Evolutionary conservation across 2,797 vertebrate species (phyloP), one percentile per base, ranked within the genome.

Genomic region (Sardinella longiceps): DNA sequence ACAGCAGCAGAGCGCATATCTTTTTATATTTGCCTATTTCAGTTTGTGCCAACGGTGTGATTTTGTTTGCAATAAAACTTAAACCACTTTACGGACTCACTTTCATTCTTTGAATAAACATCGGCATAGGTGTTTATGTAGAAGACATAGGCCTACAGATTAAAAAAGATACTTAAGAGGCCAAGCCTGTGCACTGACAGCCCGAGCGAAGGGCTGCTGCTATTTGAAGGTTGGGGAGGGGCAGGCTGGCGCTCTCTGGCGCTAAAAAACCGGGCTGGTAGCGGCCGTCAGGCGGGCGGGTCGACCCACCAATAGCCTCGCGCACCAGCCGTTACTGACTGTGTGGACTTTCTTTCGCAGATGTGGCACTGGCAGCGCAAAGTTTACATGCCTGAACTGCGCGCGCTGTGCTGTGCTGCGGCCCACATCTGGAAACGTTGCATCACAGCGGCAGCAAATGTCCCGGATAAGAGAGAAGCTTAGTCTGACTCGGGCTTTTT

Each of bases 401-500:
- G 66, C 66, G 66, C 66, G 30, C n/a, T n/a, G n/a, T n/a, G n/a
- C n/a, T n/a, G n/a, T n/a, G n/a, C n/a, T n/a, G n/a, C 30, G 66
- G 80, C 77, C 82, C 94, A 95, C 95, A 95, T 95, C 94, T 95
- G 95, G 94, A 95, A 94, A 94, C 92, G 91, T 94, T 94, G 91
- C 94, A 91, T 95, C 93, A 93, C 91, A 88, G 90, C 89, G 82
- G 85, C 91, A 87, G 90, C 88, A 83, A 86, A 92, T 89, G 86
- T 87, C 92, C 91, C 86, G 92, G 92, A 93, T 92, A 87, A 90
- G 89, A 89, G 28, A 81, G 85, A 81, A 74, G 66, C 66, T 39
- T 5, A 74, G 66, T 18, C 60, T 56, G 66, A 37, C 60, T 56
- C 5, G 20, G 5, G 3, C 14, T 70, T 70, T 66, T 60, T 84